Evolutionary conservation across 2,888 invertebrate genomes (phyloP).

Genomic region (Trissolcus japonicus): DNA sequence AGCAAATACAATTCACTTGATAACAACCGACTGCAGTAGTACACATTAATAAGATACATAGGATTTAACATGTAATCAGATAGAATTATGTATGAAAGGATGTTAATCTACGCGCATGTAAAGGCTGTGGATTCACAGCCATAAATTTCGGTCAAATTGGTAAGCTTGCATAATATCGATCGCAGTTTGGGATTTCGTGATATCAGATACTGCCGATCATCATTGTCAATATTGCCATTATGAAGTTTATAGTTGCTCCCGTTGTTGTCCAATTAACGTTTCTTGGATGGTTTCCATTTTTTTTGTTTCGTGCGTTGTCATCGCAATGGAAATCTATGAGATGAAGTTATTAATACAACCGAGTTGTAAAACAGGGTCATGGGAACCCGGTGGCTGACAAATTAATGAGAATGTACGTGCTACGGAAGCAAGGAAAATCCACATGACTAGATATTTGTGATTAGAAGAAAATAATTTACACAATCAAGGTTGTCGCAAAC

Average conservation of each 20-base stretch:
- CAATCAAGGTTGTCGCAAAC: constrained; percentile 12
- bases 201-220: constrained; percentile 8
- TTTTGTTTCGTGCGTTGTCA: background rate
- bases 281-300: background rate
- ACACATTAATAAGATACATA: too few species aligned
- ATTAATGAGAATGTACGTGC: background rate
- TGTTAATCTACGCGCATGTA: constrained; percentile 11
- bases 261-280: constrained; percentile 9
- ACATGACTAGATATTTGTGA: constrained; percentile 15
- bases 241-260: background rate
- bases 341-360: background rate
- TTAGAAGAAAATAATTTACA: constrained; percentile 15
- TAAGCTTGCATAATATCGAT: constrained; percentile 15
- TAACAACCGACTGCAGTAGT: background rate
- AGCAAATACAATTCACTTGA: background rate
- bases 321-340: background rate
- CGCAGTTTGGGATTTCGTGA: constrained; percentile 14
- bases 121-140: constrained; percentile 4
- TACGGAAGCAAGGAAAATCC: constrained; percentile 3
- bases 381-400: background rate
- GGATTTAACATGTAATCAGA: constrained; percentile 7
- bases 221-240: constrained; percentile 10
- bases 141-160: constrained; percentile 38
- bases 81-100: constrained; percentile 20
- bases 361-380: background rate